Conservation (phyloP, 92 coral and sea anemone species). For the Parazoanthus darwini region DNA sequence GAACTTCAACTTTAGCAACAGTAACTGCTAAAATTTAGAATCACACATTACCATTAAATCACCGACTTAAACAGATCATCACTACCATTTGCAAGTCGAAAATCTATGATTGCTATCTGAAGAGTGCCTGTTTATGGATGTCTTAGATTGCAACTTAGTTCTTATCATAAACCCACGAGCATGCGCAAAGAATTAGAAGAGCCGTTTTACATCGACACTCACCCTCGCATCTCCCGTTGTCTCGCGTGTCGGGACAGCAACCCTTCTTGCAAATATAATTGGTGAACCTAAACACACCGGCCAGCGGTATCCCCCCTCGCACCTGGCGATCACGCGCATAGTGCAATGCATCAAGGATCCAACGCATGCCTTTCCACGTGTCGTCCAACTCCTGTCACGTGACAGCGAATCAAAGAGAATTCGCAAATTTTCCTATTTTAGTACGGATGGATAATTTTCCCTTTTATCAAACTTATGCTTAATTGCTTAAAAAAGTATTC, state of each 20-base stretch:
- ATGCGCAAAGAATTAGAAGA: no score
- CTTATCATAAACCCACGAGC: no score
- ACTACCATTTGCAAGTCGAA: no score
- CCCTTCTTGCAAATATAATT: constrained; percentile 38
- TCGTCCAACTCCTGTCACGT: constrained; percentile 84
- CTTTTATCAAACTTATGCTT: not conserved
- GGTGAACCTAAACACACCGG: constrained; percentile 82
- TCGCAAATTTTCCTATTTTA: not conserved
- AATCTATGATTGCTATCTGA: no score
- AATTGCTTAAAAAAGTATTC: no score
- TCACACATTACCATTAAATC: not conserved
- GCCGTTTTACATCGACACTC: not conserved
- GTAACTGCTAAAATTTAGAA: not conserved
- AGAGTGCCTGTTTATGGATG: no score
- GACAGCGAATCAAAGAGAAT: not conserved
- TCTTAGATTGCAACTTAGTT: no score
- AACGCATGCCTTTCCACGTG: constrained; percentile 99
- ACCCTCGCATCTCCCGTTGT: constrained; percentile 49
- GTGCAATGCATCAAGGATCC: constrained; percentile 95
- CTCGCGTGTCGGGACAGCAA: constrained; percentile 42
- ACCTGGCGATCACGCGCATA: constrained; percentile 98
- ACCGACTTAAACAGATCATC: no score
- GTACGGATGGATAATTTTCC: not conserved
- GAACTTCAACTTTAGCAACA: not conserved
- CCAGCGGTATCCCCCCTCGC: constrained; percentile 99